Base-by-base conservation (phyloP, 2,797 vertebrate species). In the Semaprochilodus insignis region DNA sequence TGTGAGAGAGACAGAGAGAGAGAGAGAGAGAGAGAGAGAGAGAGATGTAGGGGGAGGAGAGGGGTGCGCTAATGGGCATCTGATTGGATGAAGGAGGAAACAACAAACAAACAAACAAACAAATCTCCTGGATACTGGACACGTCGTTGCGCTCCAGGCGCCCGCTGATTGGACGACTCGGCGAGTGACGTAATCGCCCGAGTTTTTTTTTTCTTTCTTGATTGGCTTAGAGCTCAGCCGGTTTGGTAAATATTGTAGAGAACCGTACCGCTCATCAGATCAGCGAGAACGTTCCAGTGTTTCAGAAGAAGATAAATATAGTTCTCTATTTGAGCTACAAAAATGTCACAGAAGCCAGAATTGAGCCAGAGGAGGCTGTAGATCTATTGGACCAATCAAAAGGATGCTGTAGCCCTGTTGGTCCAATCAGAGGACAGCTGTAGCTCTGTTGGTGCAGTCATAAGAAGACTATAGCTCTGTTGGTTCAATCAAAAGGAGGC, bases 21-120 rank as follows among this genome's bases (percentile, higher is more conserved):
- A 21, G 16, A 21, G 55, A 7, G 55, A n/a, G 55, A 57, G 55
- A 6, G 55, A 21, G 55, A n/a, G n/a, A 23, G 57, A 11, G n/a
- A 11, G 57, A 23, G 7, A 11, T n/a, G 10, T 4, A 23, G 57
- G 3, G 21, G 8, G n/a, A 1, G 7, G 21, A 6, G 57, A 19
- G 21, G 59, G 59, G n/a, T 23, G 60, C 7, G 59, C 21, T 14
- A 4, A 23, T 8, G 57, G n/a, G 60, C 60, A 19, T 65, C 27
- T 65, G 62, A 65, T 65, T 65, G 27, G 62, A 34, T 19, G 13
- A 17, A 34, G 15, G 6, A 31, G 1, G 16, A 7, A 65, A 34
- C 15, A 27, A 63, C 62, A 63, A 59, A 59, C 21, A 60, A 62
- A 62, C 60, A 62, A 62, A n/a, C 57, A 59, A 59, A 59, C 16